phyloP scores from a whole-genome alignment of 2,797 vertebrate genomes.

The Melanotaenia trifasciata region DNA sequence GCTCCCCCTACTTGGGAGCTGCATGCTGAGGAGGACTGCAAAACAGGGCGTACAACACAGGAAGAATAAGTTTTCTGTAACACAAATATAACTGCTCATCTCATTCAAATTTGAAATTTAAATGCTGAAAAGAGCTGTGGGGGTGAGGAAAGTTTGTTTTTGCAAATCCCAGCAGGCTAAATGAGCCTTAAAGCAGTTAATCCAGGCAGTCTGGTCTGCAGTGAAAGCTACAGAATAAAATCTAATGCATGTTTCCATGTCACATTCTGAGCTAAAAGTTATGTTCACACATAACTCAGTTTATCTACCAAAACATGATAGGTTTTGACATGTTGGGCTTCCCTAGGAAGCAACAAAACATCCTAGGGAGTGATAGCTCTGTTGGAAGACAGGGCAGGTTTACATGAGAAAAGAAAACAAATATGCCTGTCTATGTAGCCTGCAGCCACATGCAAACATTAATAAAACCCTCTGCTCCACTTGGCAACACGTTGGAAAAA shows the following conservation, averaged over 20 bases:
- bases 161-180: background rate
- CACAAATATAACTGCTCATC: background rate
- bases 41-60: background rate
- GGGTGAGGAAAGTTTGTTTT: background rate
- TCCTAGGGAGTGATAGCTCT: background rate
- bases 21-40: too few relatives aligned
- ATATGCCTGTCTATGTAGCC: constrained; percentile 30
- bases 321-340: too few relatives aligned
- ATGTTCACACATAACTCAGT: background rate
- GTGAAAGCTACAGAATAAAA: background rate
- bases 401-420: constrained; percentile 19
- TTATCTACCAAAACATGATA: background rate
- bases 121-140: constrained; percentile 3
- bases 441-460: constrained; percentile 32
- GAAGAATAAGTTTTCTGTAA: background rate
- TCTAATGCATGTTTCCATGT: background rate
- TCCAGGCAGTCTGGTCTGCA: background rate
- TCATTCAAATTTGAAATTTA: constrained; percentile 33
- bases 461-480: constrained; percentile 4
- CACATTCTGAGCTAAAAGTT: background rate
- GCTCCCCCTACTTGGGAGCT: too few relatives aligned
- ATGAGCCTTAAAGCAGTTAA: background rate
- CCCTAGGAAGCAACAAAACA: constrained; percentile 2
- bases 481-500: constrained; percentile 3
- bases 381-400: constrained; percentile 3